phyloP scores from a whole-genome alignment of 92 coral and sea anemone species.

The Desmophyllum pertusum region DNA sequence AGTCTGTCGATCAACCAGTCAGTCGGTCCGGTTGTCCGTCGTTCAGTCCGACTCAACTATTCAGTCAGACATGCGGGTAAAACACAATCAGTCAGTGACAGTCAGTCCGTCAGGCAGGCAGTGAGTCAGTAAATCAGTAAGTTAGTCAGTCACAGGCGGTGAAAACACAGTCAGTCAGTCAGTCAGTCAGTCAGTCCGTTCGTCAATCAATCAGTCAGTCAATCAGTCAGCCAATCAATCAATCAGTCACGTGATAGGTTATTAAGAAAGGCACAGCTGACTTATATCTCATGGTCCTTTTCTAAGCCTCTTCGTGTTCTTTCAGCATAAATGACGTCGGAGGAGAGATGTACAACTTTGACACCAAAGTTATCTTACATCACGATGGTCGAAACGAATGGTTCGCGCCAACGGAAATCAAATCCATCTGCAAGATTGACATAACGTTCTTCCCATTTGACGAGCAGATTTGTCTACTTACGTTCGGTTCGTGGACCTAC shows the following conservation, averaged over 20 bases:
- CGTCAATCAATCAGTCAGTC: neutral
- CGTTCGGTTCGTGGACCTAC: slow-evolving; percentile 94
- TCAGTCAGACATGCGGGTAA: too few species aligned
- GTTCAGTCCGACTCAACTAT: too few species aligned
- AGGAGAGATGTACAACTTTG: slow-evolving; percentile 91
- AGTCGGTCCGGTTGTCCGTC: too few species aligned
- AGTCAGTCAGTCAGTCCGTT: neutral
- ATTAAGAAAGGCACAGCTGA: neutral
- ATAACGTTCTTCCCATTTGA: slow-evolving; percentile 94
- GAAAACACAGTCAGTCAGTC: neutral
- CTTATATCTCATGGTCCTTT: neutral
- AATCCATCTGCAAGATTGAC: slow-evolving; percentile 93
- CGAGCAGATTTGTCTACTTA: slow-evolving; percentile 76
- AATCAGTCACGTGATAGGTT: neutral
- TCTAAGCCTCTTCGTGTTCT: neutral
- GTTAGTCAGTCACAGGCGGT: neutral
- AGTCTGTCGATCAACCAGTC: too few species aligned
- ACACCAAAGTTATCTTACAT: slow-evolving; percentile 75
- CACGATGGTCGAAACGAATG: slow-evolving; percentile 79
- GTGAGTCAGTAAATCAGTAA: too few species aligned
- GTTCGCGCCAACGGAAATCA: slow-evolving; percentile 91
- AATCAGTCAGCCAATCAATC: neutral
- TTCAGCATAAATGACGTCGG: slow-evolving; percentile 84
- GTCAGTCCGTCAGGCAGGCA: neutral
- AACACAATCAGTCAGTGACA: too few species aligned